These are phyloP conservation scores for Pyrocoelia pectoralis DNA, from an alignment of 2,888 invertebrate genomes.

Conservation along the genomic window DNA sequence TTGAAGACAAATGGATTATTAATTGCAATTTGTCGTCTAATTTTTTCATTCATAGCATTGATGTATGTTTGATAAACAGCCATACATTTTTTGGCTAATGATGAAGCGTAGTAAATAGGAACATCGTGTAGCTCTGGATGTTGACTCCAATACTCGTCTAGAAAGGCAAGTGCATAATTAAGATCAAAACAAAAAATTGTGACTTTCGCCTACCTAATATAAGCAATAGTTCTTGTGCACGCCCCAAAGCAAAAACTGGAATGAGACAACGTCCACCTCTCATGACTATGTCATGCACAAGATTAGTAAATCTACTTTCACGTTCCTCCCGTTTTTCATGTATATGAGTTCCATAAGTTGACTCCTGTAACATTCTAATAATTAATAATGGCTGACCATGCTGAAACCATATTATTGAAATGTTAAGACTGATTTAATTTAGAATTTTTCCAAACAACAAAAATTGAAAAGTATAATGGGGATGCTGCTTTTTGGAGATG, in stretches of 20 bases:
- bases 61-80: slow-evolving; percentile 99
- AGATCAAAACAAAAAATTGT: neutral
- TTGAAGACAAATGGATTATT: slow-evolving; percentile 99
- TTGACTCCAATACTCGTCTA: slow-evolving; percentile 97
- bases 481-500: no score
- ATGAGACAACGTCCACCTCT: slow-evolving; percentile 98
- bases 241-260: slow-evolving; percentile 97
- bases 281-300: slow-evolving; percentile 95
- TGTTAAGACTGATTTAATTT: no score
- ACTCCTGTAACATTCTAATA: slow-evolving; percentile 70
- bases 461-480: no score
- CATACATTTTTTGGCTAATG: slow-evolving; percentile 99
- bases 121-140: slow-evolving; percentile 98
- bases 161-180: slow-evolving; percentile 17
- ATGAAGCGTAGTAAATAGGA: slow-evolving; percentile 99
- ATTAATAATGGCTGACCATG: no score
- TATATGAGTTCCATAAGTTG: slow-evolving; percentile 98
- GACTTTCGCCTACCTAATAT: slow-evolving; percentile 77
- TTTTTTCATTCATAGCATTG: slow-evolving; percentile 99
- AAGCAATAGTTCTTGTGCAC: slow-evolving; percentile 94
- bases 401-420: no score
- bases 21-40: slow-evolving; percentile 93
- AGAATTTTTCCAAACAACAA: no score
- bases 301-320: slow-evolving; percentile 89
- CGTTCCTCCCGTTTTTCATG: slow-evolving; percentile 98